Evolutionary conservation across 2,113 vertebrate genomes (phyloP).

Genomic region (Anoura caudifer): DNA sequence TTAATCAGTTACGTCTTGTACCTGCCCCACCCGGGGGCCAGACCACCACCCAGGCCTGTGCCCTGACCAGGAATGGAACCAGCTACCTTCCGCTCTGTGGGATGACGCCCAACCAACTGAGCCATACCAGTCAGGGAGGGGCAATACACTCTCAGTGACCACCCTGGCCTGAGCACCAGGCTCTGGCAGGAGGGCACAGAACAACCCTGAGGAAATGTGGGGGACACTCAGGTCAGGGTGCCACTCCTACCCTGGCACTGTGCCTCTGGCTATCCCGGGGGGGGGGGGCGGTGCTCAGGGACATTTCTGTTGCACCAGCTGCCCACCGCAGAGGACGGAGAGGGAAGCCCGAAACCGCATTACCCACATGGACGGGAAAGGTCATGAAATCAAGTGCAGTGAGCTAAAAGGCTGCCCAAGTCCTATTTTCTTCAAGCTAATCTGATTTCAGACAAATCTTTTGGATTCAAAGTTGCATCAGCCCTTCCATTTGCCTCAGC

Average conservation of each 20-base stretch:
- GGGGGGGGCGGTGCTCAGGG: neutral
- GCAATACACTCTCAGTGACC: too few species aligned
- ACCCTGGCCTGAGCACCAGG: neutral
- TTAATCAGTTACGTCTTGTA: too few species aligned
- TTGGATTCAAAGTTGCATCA: conserved; percentile 1
- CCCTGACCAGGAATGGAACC: too few species aligned
- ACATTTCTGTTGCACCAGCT: neutral
- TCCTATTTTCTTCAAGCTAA: neutral
- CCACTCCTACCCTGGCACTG: neutral
- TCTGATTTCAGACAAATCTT: neutral
- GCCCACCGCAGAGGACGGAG: neutral
- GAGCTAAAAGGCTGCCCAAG: neutral
- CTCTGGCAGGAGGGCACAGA: neutral
- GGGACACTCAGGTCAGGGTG: neutral
- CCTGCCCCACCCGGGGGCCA: too few species aligned
- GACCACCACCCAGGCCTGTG: too few species aligned
- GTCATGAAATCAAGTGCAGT: neutral
- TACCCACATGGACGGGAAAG: neutral
- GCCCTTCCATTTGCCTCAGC: neutral
- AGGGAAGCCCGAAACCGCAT: neutral
- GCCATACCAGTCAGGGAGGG: too few species aligned
- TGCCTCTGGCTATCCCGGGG: neutral
- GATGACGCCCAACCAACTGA: too few species aligned
- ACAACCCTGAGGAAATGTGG: neutral
- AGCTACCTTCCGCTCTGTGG: too few species aligned